These are phyloP conservation scores for Megaustenia siamemsis DNA, from an alignment of 2,888 invertebrate species.

Conservation along the genomic window DNA sequence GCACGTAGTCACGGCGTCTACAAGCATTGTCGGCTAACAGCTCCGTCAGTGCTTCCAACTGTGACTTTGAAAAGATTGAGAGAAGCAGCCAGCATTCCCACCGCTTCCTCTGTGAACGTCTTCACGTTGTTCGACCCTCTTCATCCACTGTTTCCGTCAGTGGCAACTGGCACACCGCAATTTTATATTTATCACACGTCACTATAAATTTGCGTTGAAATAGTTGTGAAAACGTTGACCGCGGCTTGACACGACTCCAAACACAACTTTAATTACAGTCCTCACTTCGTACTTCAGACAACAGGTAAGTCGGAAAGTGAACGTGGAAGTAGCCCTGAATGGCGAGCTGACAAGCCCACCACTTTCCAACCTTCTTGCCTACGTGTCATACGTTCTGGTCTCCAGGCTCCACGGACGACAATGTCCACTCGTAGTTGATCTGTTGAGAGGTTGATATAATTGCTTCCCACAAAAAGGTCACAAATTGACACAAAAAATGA, in stretches of 20 bases:
- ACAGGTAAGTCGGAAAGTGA: constrained; percentile 25
- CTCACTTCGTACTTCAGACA: neutral
- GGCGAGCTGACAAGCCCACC: neutral
- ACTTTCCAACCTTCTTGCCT: neutral
- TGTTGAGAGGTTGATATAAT: neutral
- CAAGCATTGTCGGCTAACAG: constrained; percentile 20
- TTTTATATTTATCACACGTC: constrained; percentile 47
- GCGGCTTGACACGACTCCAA: constrained; percentile 34
- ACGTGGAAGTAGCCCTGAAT: constrained; percentile 13
- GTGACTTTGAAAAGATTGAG: neutral
- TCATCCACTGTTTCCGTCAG: constrained; percentile 28
- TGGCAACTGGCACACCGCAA: constrained; percentile 18
- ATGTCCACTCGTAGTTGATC: neutral
- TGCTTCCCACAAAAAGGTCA: too few relatives aligned
- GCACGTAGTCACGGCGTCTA: constrained; percentile 4
- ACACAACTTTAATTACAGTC: constrained; percentile 27
- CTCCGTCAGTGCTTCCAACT: constrained; percentile 2
- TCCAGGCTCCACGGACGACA: neutral
- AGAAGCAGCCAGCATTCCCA: neutral
- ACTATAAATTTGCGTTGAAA: constrained; percentile 41
- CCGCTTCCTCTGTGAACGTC: neutral
- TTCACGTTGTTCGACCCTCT: constrained; percentile 41
- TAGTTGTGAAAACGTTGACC: constrained; percentile 39
- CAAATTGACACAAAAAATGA: too few relatives aligned
- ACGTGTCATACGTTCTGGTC: neutral